Base-by-base conservation (phyloP, 1,140 invertebrate genomes). In the Carcinoscorpius rotundicauda region DNA sequence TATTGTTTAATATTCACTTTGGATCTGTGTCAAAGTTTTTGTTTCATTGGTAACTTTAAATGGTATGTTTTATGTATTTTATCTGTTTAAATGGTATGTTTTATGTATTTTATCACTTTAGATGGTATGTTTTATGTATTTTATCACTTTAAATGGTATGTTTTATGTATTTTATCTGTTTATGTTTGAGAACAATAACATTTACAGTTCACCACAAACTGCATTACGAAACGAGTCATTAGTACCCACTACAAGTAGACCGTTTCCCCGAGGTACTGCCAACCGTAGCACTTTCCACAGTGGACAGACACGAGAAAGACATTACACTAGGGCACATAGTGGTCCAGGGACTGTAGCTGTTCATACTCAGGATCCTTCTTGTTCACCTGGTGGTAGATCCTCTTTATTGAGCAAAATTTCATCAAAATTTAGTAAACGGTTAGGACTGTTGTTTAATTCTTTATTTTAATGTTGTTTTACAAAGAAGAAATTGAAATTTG, bases 351-450 rank as follows among this genome's bases (percentile, higher is more conserved):
- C 76, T 71, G 53, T 72, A 75, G 49, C 78, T 76, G 55, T 75
- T 75, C 61, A 65, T 72, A 81, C 81, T 65, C 85, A 84, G 78
- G 86, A 86, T 74, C 85, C 82, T 61, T 83, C 81, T 68, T 82
- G 81, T 78, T 90, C 81, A 82, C 87, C 74, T 63, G 75, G 78
- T 73, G 76, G 76, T 70, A 82, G 88, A 75, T 85, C 89, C 72
- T 94, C 91, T 71, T 97, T 98, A 83, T 97, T 98, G 82, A 94
- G 93, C 73, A 97, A 97, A 81, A 84, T 98, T 74, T 97, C 93
- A 68, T 97, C 93, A 73, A 88, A 92, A 81, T 98, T 98, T 82
- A 93, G 91, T 78, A 94, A 97, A 86, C 91, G 94, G 93, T 83
- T 75, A 75, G 78, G 6, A 57, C 4, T 56, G 52, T n/a, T 4